These are phyloP conservation scores for Microplitis deprimator DNA, from an alignment of 2,888 invertebrate species.

Conservation along the genomic window DNA sequence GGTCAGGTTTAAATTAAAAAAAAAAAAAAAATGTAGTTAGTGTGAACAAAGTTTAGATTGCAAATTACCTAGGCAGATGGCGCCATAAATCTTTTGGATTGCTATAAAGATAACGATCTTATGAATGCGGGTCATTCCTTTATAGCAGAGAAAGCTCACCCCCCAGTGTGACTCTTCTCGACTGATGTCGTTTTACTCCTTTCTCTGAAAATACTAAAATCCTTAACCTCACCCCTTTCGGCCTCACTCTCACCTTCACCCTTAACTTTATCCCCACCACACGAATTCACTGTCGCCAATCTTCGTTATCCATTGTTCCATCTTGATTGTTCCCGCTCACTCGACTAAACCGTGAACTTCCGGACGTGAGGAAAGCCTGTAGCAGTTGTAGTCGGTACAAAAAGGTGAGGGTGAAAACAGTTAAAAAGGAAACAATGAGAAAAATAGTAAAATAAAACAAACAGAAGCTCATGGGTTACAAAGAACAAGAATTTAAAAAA, in stretches of 20 bases:
- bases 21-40: slow-evolving; percentile 14
- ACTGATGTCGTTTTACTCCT: slow-evolving; percentile 8
- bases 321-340: slow-evolving; percentile 43
- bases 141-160: slow-evolving; percentile 9
- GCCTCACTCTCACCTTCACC: not conserved
- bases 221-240: not conserved
- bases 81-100: slow-evolving; percentile 34
- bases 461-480: slow-evolving; percentile 18
- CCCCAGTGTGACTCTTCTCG: slow-evolving; percentile 21
- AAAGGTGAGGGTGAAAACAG: slow-evolving; percentile 12
- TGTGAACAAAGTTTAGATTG: slow-evolving; percentile 12
- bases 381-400: slow-evolving; percentile 17
- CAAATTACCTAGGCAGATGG: slow-evolving; percentile 35
- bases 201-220: not conserved
- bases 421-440: slow-evolving; percentile 13
- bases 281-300: slow-evolving; percentile 42
- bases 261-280: not conserved
- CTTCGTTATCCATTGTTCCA: slow-evolving; percentile 45
- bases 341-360: slow-evolving; percentile 45
- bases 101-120: slow-evolving; percentile 35
- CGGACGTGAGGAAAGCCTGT: slow-evolving; percentile 30
- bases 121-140: slow-evolving; percentile 36
- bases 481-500: slow-evolving; percentile 1
- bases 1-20: not conserved
- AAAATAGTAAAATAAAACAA: slow-evolving; percentile 7